Evolutionary conservation across 37 sponge, comb jelly and placozoan genomes (phyloP).

Genomic region (Diacarnus erythraeanus): DNA sequence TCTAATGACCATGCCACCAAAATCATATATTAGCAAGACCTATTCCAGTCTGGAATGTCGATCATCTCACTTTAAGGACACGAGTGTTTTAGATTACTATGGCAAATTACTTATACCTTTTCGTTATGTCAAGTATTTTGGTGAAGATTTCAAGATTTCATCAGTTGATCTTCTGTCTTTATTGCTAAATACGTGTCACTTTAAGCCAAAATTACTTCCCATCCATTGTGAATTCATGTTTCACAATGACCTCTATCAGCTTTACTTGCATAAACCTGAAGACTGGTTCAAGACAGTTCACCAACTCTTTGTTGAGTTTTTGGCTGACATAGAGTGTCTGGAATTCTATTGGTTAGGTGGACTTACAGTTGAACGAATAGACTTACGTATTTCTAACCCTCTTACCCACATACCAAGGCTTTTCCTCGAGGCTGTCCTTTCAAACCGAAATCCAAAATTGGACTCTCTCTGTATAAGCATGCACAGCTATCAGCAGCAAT

Average conservation of each 20-base stretch:
- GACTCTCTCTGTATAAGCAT: not conserved
- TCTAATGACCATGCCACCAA: not conserved
- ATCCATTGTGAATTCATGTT: not conserved
- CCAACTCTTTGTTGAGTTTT: not conserved
- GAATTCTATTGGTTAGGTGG: not conserved
- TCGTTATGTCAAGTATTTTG: not conserved
- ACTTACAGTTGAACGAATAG: not conserved
- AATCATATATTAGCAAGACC: not conserved
- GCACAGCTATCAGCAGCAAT: not conserved
- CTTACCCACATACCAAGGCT: not conserved
- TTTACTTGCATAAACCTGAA: not conserved
- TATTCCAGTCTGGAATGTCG: not conserved
- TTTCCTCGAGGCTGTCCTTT: not conserved
- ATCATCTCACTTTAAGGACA: not conserved
- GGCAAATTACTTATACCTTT: not conserved
- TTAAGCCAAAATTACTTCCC: not conserved
- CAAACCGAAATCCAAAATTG: not conserved
- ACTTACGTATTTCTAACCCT: not conserved
- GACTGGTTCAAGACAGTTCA: not conserved
- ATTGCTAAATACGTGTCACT: not conserved
- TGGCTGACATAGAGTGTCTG: not conserved
- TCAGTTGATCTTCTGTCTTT: not conserved
- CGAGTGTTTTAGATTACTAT: not conserved
- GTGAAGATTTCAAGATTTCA: not conserved
- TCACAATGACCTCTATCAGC: not conserved